Base-by-base conservation (phyloP, 2,888 invertebrate species). In the Cheilosia scutellata region DNA sequence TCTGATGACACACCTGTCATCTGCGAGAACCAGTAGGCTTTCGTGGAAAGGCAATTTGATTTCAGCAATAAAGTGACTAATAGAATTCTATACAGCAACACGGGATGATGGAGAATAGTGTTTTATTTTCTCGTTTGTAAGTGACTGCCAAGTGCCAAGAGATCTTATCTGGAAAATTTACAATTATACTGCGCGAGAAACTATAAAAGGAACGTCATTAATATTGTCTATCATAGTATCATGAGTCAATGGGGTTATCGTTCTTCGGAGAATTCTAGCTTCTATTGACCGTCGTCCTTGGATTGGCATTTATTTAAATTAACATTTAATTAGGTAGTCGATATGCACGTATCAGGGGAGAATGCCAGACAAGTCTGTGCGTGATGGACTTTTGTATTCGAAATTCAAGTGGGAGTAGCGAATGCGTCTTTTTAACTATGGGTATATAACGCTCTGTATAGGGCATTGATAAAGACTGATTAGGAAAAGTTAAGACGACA, bases 61-160 rank as follows among this genome's bases (percentile, higher is more conserved):
- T 71, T 71, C 27, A 72, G 44, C 25, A 62, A 57, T 55, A 44
- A 77, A 77, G 29, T 82, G 77, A 82, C 62, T 66, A 82, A 82
- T 60, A 53, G 51, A 29, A 5, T 13, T 9, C 13, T 51, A 7
- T 44, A 29, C 27, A 29, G 51, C 16, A 60, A 16, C 13, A 6
- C 20, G 58, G 75, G 40, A 20, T 51, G 37, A 42, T 16, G 16
- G 51, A 11, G 44, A 27, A 27, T 40, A 29, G 62, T 7, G 42
- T 55, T 42, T 53, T 33, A 49, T 29, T 29, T 2, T 29, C 29
- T 0, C 20, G 20, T 71, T 49, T 33, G 20, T 33, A 27, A 11
- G 71, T 40, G 51, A 42, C 72, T 53, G 72, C 33, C 42, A 47
- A n/a, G n/a, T n/a, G n/a, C n/a, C 2, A 20, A 53, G n/a, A 65